These are phyloP conservation scores for Gallinago nigripennis DNA, from an alignment of 2,797 vertebrate species.

Conservation along the genomic window DNA sequence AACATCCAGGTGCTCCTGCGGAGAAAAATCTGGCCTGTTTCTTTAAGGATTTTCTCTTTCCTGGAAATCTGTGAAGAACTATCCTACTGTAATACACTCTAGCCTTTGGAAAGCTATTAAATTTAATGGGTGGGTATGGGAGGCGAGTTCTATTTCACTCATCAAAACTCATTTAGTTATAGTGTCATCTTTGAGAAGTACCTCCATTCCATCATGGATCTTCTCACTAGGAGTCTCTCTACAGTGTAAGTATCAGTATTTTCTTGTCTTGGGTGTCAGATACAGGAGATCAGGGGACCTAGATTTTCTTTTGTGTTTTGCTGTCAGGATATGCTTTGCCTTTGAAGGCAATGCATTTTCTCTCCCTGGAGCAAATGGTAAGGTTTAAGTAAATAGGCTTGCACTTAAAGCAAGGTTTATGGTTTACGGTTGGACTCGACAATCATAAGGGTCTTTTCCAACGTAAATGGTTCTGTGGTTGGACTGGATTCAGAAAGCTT, in stretches of 20 bases:
- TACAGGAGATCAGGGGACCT: background rate
- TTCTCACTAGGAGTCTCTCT: background rate
- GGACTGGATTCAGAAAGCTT: background rate
- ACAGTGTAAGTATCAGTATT: background rate
- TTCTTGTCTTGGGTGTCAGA: background rate
- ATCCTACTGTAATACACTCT: background rate
- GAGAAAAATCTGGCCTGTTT: background rate
- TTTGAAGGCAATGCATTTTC: background rate
- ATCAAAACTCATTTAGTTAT: background rate
- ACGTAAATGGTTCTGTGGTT: background rate
- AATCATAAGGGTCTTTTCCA: background rate
- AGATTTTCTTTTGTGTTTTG: background rate
- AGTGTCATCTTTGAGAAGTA: background rate
- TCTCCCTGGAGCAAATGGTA: background rate
- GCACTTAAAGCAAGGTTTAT: background rate
- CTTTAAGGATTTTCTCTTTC: background rate
- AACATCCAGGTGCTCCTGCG: background rate
- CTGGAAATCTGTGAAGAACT: background rate
- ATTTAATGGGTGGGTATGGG: background rate
- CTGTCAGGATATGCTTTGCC: background rate
- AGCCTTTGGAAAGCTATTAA: background rate
- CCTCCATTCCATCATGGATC: background rate
- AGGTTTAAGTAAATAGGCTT: background rate
- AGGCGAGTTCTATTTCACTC: slow-evolving; percentile 19
- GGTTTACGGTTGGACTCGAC: background rate